Evolutionary conservation across 2,888 invertebrate genomes (phyloP), one percentile per base, ranked within the genome.

Genomic region (Beris chalybata): DNA sequence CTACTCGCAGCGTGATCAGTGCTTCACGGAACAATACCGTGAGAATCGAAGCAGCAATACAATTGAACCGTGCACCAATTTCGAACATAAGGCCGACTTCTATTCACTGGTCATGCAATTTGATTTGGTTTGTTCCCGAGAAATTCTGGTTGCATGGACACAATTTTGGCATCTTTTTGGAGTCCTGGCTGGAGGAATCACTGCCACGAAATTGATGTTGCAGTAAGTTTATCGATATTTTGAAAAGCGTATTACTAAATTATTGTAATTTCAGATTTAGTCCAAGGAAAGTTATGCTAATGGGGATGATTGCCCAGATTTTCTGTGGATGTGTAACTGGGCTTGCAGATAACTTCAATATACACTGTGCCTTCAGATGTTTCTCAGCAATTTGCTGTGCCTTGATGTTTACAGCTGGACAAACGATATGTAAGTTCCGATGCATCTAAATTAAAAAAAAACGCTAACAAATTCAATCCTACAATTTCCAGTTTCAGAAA

Each of bases 141-240:
- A 77, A 61, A 80, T 82, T 54, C 76, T 82, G 44, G 76, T 82
- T 29, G 80, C 81, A 5, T 80, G 82, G 74, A 81, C 82, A 0
- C 82, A 83, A 71, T 81, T 79, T 65, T 82, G 81, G 77, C 82
- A 83, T 78, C 74, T 82, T 66, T 79, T 82, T 47, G 82, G 82
- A 0, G 79, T 82, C 9, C 74, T 82, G 11, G 73, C 77, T 6
- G 82, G 82, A 4, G 82, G 82, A 12, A 74, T 82, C 2, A 32
- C 77, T 15, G 80, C 77, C 64, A 80, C 79, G 4, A 77, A 78
- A 66, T 74, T 81, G 73, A 78, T 82, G 76, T 70, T 76, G 22
- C 72, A 69, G 75, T 76, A 73, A 70, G 74, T 70, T 15, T 12
- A 29, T 15, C 31, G 9, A 45, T 31, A 5, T 56, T 63, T 54